phyloP scores from a whole-genome alignment of 2,888 invertebrate species.

The Rhaphigaster nebulosa region DNA sequence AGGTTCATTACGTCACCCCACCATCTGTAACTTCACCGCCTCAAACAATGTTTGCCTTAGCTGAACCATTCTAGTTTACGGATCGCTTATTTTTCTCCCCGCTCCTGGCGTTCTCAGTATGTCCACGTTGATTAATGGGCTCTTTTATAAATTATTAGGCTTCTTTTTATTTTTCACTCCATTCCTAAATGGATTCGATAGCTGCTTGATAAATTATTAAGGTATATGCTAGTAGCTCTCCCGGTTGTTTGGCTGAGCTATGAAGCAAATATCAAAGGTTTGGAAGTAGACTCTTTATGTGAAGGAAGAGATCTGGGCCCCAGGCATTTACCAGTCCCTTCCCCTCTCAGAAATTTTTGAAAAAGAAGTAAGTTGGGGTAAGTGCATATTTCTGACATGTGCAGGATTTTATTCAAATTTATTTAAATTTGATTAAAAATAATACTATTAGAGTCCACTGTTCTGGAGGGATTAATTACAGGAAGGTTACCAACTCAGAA shows the following conservation, averaged over 20 bases:
- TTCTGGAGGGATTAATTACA: too few species aligned
- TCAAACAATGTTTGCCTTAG: conserved; percentile 1
- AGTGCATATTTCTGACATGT: too few species aligned
- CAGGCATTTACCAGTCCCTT: too few species aligned
- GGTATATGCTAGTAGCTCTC: neutral
- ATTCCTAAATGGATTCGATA: neutral
- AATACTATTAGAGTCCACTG: too few species aligned
- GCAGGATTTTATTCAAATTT: too few species aligned
- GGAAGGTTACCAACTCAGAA: too few species aligned
- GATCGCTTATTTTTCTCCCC: neutral
- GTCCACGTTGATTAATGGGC: neutral
- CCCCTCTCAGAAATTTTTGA: too few species aligned
- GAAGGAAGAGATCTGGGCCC: too few species aligned
- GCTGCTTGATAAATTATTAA: neutral
- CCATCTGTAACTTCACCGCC: neutral
- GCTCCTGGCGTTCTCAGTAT: neutral
- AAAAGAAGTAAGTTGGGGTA: too few species aligned
- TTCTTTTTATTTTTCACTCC: neutral
- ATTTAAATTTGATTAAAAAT: too few species aligned
- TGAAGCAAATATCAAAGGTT: too few species aligned
- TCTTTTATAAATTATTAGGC: neutral
- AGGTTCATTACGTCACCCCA: neutral
- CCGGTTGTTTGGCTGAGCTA: neutral
- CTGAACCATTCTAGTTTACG: neutral
- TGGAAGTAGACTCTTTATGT: too few species aligned